Base-by-base conservation (phyloP, 2,113 vertebrate genomes). In the Danio rerio region DNA sequence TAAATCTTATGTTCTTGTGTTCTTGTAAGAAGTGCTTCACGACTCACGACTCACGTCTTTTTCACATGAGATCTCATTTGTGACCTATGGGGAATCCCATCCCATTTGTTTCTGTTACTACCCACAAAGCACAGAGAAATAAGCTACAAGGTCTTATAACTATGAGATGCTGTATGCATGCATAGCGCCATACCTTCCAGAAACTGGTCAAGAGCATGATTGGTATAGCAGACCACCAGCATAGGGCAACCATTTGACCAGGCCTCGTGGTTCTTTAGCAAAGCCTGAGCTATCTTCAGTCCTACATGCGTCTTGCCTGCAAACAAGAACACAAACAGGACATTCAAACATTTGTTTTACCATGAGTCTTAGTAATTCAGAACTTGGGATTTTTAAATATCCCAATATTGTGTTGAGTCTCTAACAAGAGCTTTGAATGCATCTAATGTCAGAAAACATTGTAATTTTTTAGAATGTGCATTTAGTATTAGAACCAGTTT, bases 171-270 rank as follows among this genome's bases (percentile, higher is more conserved):
- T 31, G 31, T 31, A 31, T 31, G 31, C 31, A 31, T 31, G 31
- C 31, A 68, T 16, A 55, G 65, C 62, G 8, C 47, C 78, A 89
- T 94, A 99, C 98, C 98, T 93, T 99, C 98, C n/a, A 99, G 93
- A 91, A 99, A 99, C 91, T 99, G 98, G 92, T 99, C 98, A 90
- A 99, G 92, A 31, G 98, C 97, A 66, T 99, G 98, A 89, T 99
- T 99, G 66, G 97, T 99, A 81, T 98, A 99, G 90, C 98, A 99
- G 16, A 99, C 97, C 18, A 99, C 94, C 84, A 99, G 94, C 88
- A 99, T 92, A 4, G 96, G 96, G 83, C 85, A 59, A 31, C 1
- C 6, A 0, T 43, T 21, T 80, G 90, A 91, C 95, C 96, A 96
- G 43, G 89, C 89, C 0, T 15, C 0, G 13, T 90, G 47, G 56